Percentiles rank a stretch among this genome's conserved stretches.
These are phyloP conservation scores for Turdus rufiventris DNA, from an alignment of 2,113 vertebrate genomes.

Conservation along the genomic window DNA sequence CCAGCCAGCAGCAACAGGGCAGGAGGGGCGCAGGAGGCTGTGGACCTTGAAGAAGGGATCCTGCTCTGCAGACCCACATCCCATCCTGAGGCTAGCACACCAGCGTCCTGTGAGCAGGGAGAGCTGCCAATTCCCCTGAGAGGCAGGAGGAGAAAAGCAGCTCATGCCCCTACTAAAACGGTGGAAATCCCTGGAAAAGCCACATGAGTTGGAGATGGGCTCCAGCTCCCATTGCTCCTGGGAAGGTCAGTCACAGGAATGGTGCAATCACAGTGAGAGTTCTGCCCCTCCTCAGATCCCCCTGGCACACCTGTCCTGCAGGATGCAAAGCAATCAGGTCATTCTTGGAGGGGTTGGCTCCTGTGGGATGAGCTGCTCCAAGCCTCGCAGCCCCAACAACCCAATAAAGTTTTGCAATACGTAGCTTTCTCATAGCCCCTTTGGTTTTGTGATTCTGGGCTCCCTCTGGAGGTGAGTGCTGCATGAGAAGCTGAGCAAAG, in stretches of 20 bases:
- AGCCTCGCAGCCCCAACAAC: not conserved
- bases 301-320: accelerated
- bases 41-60: not conserved
- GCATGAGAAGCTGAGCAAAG: not conserved
- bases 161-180: not conserved
- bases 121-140: not conserved
- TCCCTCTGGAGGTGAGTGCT: accelerated
- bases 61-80: not conserved
- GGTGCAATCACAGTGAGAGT: not conserved
- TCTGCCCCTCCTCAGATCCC: accelerated
- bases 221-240: not conserved
- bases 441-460: accelerated
- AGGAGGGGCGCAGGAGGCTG: not conserved
- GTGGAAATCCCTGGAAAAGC: not conserved
- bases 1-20: not conserved
- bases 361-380: not conserved
- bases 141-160: not conserved
- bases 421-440: not conserved
- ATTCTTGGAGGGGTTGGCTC: not conserved
- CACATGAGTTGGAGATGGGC: not conserved
- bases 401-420: not conserved
- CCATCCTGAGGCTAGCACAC: not conserved
- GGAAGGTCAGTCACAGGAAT: not conserved
- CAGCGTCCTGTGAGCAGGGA: not conserved
- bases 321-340: accelerated